phyloP scores from a whole-genome alignment of 2,113 vertebrate species.

The Corapipo altera region DNA sequence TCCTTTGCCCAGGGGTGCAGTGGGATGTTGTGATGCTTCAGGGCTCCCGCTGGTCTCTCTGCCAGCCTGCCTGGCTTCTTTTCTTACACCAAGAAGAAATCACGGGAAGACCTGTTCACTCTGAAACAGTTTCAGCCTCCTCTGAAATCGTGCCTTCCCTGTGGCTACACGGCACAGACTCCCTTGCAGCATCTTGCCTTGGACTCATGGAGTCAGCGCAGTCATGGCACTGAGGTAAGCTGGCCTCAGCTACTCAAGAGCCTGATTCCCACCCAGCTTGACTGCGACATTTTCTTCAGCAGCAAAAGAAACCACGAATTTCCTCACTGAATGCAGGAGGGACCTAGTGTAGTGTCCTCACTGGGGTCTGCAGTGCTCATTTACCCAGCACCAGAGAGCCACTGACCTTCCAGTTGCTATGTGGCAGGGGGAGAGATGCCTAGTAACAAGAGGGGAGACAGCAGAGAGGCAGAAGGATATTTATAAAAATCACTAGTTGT shows the following conservation, averaged over 20 bases:
- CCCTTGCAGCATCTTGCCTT: fast-evolving
- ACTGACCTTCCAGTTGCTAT: neutral
- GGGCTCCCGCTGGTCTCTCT: neutral
- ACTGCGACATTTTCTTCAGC: neutral
- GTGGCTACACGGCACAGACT: fast-evolving
- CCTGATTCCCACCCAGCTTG: neutral
- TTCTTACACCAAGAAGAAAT: neutral
- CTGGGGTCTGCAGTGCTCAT: neutral
- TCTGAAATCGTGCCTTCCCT: neutral
- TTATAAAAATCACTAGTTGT: neutral
- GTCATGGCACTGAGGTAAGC: neutral
- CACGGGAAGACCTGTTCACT: fast-evolving
- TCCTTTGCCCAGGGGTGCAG: neutral
- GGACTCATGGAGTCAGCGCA: neutral
- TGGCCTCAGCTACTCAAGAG: neutral
- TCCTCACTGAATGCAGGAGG: neutral
- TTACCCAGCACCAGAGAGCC: neutral
- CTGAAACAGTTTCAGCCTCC: neutral
- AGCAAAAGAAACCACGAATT: neutral
- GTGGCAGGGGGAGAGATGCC: neutral
- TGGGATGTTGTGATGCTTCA: fast-evolving
- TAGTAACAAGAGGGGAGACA: neutral
- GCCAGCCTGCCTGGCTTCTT: neutral
- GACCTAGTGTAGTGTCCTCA: neutral
- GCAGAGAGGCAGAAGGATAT: neutral